Conservation (phyloP, 2,113 vertebrate species). For the Pandion haliaetus region DNA sequence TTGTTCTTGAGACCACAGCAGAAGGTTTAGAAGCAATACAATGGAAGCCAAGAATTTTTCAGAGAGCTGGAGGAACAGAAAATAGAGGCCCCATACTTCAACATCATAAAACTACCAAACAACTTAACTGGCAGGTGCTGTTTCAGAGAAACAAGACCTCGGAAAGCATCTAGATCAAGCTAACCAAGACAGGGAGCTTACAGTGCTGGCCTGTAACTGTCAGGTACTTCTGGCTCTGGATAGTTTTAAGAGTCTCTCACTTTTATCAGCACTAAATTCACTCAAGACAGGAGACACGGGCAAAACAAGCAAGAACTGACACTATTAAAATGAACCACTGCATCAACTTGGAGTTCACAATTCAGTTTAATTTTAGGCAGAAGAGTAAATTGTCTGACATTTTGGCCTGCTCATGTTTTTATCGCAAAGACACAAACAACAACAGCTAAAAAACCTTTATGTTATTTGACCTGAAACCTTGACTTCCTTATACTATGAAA, state of each 20-base stretch:
- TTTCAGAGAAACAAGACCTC: neutral
- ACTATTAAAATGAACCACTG: constrained; percentile 53
- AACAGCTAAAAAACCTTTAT: neutral
- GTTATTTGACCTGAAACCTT: constrained; percentile 3
- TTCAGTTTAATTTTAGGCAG: constrained; percentile 47
- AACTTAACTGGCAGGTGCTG: neutral
- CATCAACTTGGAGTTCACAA: constrained; percentile 27
- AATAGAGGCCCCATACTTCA: neutral
- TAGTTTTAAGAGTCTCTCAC: constrained; percentile 13
- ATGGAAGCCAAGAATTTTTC: neutral
- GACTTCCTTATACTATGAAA: neutral
- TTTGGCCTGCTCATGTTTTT: constrained; percentile 27
- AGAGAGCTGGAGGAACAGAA: neutral
- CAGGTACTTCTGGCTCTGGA: neutral
- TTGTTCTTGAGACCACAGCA: neutral
- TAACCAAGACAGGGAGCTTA: neutral
- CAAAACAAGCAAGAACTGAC: constrained; percentile 8
- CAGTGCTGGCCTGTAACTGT: neutral
- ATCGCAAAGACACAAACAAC: neutral
- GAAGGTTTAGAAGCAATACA: neutral
- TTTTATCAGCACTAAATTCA: constrained; percentile 59
- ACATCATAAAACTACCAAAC: neutral
- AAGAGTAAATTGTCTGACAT: constrained; percentile 40
- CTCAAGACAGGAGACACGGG: neutral
- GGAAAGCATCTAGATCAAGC: neutral